These are phyloP conservation scores for Enteromius argenteus DNA, from an alignment of 2,797 vertebrate genomes.

Conservation along the genomic window DNA sequence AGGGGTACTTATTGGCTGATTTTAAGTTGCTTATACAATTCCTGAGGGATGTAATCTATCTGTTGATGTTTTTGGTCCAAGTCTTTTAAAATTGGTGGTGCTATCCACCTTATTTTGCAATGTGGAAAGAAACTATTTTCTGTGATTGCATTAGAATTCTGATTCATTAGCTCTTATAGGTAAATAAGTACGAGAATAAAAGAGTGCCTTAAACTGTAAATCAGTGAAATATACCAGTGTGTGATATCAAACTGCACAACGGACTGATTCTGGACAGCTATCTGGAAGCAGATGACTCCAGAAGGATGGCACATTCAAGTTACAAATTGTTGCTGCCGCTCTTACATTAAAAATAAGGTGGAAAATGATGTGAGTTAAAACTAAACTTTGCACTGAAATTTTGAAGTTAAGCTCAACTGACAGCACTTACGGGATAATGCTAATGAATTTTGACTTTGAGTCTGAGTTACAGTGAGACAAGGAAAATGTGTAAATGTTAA, in stretches of 20 bases:
- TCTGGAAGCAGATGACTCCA: neutral
- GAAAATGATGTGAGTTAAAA: neutral
- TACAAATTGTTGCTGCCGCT: neutral
- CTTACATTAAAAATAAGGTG: neutral
- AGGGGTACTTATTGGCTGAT: neutral
- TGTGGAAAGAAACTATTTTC: neutral
- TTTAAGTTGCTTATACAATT: neutral
- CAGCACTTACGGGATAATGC: neutral
- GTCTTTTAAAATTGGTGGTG: neutral
- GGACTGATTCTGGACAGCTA: neutral
- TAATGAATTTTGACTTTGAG: neutral
- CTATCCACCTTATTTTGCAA: neutral
- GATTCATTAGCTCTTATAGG: neutral
- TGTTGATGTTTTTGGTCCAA: neutral
- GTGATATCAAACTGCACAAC: neutral
- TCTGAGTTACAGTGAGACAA: neutral
- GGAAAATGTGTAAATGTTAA: neutral
- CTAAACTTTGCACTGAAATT: neutral
- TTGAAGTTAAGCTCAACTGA: neutral
- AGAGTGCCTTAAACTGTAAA: neutral
- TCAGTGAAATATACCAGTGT: neutral
- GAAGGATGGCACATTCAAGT: neutral
- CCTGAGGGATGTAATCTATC: neutral
- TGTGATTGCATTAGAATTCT: neutral
- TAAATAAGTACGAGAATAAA: neutral